Percentiles rank a stretch among this genome's conserved stretches.
These are phyloP conservation scores for Selene dorsalis DNA, from an alignment of 2,797 vertebrate genomes.

Conservation along the genomic window DNA sequence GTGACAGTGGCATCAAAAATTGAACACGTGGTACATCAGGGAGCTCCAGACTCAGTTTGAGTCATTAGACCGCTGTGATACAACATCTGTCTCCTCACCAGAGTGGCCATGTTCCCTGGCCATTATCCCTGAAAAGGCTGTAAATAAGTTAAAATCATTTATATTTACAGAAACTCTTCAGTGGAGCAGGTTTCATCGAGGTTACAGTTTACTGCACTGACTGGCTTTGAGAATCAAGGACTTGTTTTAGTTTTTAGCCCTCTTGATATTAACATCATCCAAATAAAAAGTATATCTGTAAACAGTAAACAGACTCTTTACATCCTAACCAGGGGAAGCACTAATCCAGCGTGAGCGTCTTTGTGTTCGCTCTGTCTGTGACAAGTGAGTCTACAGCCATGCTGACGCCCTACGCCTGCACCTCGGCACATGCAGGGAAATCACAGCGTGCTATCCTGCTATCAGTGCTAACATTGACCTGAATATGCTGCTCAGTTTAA, in stretches of 20 bases:
- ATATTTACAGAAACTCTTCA: slow-evolving; percentile 11
- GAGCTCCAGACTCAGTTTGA: slow-evolving; percentile 59
- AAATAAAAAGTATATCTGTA: neutral
- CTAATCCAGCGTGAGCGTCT: neutral
- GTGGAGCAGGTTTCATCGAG: neutral
- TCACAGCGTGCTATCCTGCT: neutral
- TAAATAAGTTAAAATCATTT: neutral
- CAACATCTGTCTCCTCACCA: slow-evolving; percentile 56
- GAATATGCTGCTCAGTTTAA: neutral
- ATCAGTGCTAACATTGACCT: neutral
- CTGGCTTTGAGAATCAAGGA: neutral
- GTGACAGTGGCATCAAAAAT: slow-evolving; percentile 71
- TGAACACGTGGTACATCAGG: slow-evolving; percentile 68
- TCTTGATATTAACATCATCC: neutral
- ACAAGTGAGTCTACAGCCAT: neutral
- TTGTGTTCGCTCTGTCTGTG: neutral
- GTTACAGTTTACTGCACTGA: neutral
- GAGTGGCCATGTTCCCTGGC: neutral
- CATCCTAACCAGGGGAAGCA: neutral
- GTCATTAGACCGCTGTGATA: slow-evolving; percentile 69
- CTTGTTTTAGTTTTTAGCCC: neutral
- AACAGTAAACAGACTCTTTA: neutral
- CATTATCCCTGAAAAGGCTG: neutral
- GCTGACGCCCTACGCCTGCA: neutral
- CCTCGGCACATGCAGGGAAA: neutral